A percentile compares a stretch with the other conserved stretches of the same genome.
Conservation (phyloP, 2,113 vertebrate species). For the Neodontobutis hainanensis region DNA sequence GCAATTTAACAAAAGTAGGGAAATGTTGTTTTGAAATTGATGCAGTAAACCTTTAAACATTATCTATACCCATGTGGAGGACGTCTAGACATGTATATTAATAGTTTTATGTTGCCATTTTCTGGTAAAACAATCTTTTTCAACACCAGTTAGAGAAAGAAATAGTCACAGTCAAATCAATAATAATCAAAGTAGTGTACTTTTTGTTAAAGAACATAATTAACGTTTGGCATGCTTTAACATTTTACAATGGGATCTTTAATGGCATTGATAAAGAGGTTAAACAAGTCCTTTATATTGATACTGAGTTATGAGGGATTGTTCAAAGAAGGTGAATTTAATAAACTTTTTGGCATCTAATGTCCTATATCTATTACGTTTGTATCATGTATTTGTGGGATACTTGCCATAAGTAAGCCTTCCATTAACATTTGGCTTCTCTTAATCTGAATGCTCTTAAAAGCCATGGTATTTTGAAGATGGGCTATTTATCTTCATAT, state of each 20-base stretch:
- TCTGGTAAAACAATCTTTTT: background rate
- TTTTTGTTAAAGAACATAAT: constrained; percentile 29
- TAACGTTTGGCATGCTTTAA: background rate
- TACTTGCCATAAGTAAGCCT: constrained; percentile 38
- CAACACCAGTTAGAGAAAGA: constrained; percentile 12
- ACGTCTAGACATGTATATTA: constrained; percentile 3
- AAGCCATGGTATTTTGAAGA: background rate
- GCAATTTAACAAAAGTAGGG: no score
- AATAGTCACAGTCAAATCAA: constrained; percentile 27
- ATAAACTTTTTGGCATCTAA: constrained; percentile 25
- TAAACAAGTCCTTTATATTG: constrained; percentile 11
- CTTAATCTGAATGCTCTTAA: constrained; percentile 27
- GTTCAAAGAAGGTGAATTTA: constrained; percentile 34
- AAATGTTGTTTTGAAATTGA: no score
- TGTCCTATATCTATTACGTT: no score
- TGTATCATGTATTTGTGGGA: constrained; percentile 9
- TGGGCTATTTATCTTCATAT: constrained; percentile 18
- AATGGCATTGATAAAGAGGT: constrained; percentile 57
- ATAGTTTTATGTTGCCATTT: background rate
- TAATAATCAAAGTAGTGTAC: constrained; percentile 33
- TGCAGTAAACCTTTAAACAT: constrained; percentile 23
- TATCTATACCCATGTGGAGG: background rate
- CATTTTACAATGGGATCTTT: constrained; percentile 48
- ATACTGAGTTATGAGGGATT: no score
- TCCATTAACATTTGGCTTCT: constrained; percentile 38